These are phyloP conservation scores for Acipenser transmontanus DNA, from an alignment of 2,797 vertebrate genomes.

Conservation along the genomic window DNA sequence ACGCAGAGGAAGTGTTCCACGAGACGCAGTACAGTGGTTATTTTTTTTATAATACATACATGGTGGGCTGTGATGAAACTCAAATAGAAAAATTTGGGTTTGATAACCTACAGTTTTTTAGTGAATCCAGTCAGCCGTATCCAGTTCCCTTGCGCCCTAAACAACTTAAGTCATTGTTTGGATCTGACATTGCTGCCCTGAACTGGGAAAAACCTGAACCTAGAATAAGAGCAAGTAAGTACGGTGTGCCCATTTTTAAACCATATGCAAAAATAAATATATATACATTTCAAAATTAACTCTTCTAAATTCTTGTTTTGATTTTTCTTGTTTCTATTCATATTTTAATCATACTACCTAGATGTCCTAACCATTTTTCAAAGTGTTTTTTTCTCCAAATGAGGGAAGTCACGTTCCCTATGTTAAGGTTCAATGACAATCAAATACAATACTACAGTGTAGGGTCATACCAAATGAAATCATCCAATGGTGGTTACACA, in stretches of 20 bases:
- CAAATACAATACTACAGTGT: too few species aligned
- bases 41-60: conserved; percentile 55
- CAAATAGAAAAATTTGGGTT: conserved; percentile 44
- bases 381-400: too few species aligned
- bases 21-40: conserved; percentile 17
- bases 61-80: conserved; percentile 49
- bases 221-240: conserved; percentile 26
- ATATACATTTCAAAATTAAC: too few species aligned
- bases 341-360: too few species aligned
- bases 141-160: conserved; percentile 33
- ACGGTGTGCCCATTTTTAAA: background rate
- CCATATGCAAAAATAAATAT: too few species aligned
- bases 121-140: conserved; percentile 43
- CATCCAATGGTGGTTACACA: too few species aligned
- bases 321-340: too few species aligned
- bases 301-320: too few species aligned
- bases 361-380: too few species aligned
- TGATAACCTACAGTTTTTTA: conserved; percentile 50
- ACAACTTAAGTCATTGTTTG: conserved; percentile 23
- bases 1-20: conserved; percentile 24
- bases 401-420: too few species aligned
- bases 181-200: conserved; percentile 21
- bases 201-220: conserved; percentile 26
- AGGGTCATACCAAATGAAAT: too few species aligned
- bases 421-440: too few species aligned